Percentiles rank a stretch among this genome's conserved stretches.
These are phyloP conservation scores for Eristalis pertinax DNA, from an alignment of 2,888 invertebrate genomes.

Conservation along the genomic window DNA sequence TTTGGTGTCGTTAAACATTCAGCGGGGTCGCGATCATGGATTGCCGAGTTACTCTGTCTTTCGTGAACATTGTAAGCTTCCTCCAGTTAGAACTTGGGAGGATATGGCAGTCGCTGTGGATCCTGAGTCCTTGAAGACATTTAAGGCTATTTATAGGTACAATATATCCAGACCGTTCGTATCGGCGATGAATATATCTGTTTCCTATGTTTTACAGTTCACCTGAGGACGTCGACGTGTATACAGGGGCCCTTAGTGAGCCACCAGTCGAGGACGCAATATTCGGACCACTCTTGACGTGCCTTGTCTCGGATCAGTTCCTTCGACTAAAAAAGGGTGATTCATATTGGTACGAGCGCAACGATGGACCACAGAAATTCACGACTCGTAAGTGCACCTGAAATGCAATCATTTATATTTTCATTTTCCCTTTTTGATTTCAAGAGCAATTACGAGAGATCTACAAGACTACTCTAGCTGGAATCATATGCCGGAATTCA, in stretches of 20 bases:
- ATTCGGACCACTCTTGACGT: conserved; percentile 92
- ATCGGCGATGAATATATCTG: neutral
- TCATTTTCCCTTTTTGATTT: conserved; percentile 23
- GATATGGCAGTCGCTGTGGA: conserved; percentile 87
- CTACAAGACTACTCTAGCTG: conserved; percentile 88
- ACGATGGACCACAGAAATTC: conserved; percentile 85
- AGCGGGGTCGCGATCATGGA: conserved; percentile 94
- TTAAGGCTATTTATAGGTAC: conserved; percentile 86
- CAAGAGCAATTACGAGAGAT: conserved; percentile 90
- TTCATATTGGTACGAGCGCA: conserved; percentile 93
- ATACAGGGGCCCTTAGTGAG: conserved; percentile 93
- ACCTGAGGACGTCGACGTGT: conserved; percentile 93
- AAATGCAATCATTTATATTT: neutral
- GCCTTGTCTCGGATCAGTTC: conserved; percentile 93
- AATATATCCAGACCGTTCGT: neutral
- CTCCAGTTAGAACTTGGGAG: conserved; percentile 84
- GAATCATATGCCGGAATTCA: conserved; percentile 90
- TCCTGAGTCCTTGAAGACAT: conserved; percentile 84
- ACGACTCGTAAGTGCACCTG: conserved; percentile 83
- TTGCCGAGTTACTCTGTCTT: conserved; percentile 90
- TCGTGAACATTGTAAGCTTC: conserved; percentile 89
- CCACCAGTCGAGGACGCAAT: conserved; percentile 87
- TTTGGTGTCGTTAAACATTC: conserved; percentile 93
- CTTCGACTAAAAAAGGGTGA: conserved; percentile 90
- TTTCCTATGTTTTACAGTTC: conserved; percentile 79